Evolutionary conservation across 2,888 invertebrate species (phyloP), one percentile per base, ranked within the genome.

Genomic region (Pecten maximus): DNA sequence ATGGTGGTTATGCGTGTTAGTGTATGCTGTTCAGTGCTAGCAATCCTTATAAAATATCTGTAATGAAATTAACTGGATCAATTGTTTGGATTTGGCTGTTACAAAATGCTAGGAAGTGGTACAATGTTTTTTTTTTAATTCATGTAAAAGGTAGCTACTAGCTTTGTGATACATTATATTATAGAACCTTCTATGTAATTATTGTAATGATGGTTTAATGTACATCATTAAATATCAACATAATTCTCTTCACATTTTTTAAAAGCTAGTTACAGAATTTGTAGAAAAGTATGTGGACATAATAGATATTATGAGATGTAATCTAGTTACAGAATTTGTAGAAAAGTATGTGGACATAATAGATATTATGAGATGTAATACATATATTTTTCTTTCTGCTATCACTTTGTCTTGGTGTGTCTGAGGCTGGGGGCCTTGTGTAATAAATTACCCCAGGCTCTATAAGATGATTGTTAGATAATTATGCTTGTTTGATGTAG

Each of bases 401-500:
- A 23, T 23, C 54, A 54, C 54, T 54, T 54, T 54, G 54, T 54
- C 23, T 1, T 23, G 28, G 4, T 60, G 74, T 74, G 74, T 74
- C 35, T 35, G 74, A 28, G 35, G 74, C 74, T 74, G 28, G 35
- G 35, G 4, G 28, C 60, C 60, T 60, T 60, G 10, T 74, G 74
- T 35, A 28, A 74, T 74, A 74, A 74, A 74, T 74, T 74, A 74
- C 12, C 74, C 28, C 74, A n/a, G 74, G 74, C 35, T 28, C 74
- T 74, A 74, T 35, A 23, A 35, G 35, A 74, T 74, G 74, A 74
- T 74, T 74, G 74, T 74, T 54, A 35, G 74, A 74, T 74, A 35
- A 74, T 74, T 74, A 74, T 35, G 74, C 35, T 74, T 74, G 74
- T 74, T 74, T 74, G 74, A 74, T 74, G 74, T 74, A 74, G 74